Conservation (phyloP, 1,140 invertebrate genomes). For the Diploscapter pachys region DNA sequence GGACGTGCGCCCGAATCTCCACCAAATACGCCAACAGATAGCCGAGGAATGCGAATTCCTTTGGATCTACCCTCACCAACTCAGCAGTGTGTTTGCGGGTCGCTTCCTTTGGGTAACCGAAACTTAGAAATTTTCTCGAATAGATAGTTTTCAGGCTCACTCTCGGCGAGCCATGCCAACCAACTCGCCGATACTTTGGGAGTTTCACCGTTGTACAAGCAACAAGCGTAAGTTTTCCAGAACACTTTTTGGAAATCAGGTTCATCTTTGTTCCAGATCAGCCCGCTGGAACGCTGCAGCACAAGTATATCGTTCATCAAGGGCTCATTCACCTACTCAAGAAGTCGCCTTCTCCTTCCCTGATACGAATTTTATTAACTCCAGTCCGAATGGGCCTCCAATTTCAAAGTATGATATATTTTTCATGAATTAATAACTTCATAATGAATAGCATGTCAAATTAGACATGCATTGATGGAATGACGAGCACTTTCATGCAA, state of each 20-base stretch:
- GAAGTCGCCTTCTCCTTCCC: conserved; percentile 30
- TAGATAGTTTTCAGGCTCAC: too few relatives aligned
- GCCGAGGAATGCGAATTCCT: too few relatives aligned
- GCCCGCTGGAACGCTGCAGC: conserved; percentile 53
- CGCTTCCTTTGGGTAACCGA: too few relatives aligned
- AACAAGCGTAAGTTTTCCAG: conserved; percentile 45
- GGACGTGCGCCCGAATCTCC: too few relatives aligned
- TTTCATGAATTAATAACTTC: neutral
- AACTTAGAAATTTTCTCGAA: too few relatives aligned
- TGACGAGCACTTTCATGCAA: neutral
- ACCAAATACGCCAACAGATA: too few relatives aligned
- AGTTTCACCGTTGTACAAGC: conserved; percentile 53
- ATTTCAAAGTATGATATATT: conserved; percentile 10
- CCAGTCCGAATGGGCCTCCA: too few relatives aligned
- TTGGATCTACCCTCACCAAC: too few relatives aligned
- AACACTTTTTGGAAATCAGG: conserved; percentile 10
- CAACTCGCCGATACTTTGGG: conserved; percentile 49
- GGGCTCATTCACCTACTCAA: conserved; percentile 47
- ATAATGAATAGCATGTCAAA: too few relatives aligned
- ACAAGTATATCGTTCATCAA: conserved; percentile 55
- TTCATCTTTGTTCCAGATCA: conserved; percentile 38
- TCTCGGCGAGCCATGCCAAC: conserved; percentile 36
- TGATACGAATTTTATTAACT: neutral
- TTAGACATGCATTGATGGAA: too few relatives aligned
- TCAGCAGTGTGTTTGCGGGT: too few relatives aligned